Percentiles rank a stretch among this genome's conserved stretches.
Conservation (phyloP, 2,888 invertebrate genomes). For the Clusia tigrina region DNA sequence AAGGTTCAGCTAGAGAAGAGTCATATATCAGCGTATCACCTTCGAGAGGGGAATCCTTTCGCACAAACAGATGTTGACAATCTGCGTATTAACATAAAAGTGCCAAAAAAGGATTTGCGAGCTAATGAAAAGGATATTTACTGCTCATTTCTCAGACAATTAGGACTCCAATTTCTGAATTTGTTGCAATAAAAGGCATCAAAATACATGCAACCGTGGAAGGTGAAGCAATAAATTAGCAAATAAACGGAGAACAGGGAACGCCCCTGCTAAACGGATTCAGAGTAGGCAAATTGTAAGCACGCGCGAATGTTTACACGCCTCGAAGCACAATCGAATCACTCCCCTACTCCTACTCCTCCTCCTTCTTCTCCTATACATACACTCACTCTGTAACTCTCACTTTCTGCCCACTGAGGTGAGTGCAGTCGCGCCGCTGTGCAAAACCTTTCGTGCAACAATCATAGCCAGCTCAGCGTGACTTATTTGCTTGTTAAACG, state of each 20-base stretch:
- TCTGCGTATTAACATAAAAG: not conserved
- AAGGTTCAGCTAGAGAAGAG: too few relatives aligned
- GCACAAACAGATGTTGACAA: not conserved
- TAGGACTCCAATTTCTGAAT: not conserved
- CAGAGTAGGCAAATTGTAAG: constrained; percentile 20
- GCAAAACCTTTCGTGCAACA: constrained; percentile 45
- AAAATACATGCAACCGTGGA: not conserved
- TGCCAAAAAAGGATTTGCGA: not conserved
- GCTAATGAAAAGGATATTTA: too few relatives aligned
- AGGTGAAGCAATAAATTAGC: not conserved
- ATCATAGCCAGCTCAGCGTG: constrained; percentile 50
- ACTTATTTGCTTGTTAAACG: constrained; percentile 57
- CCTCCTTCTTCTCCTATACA: too few relatives aligned
- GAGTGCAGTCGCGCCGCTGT: constrained; percentile 30
- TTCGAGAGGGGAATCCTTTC: too few relatives aligned
- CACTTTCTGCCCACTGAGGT: constrained; percentile 14
- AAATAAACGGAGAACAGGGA: not conserved
- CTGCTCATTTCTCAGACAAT: not conserved
- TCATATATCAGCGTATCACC: too few relatives aligned
- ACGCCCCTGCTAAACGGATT: too few relatives aligned
- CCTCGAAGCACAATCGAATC: constrained; percentile 46
- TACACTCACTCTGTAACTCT: constrained; percentile 13
- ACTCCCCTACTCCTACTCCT: too few relatives aligned
- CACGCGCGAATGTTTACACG: constrained; percentile 57
- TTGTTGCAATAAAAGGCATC: not conserved